Evolutionary conservation across 2,113 vertebrate species (phyloP).

Genomic region (Dromiciops gliroides): DNA sequence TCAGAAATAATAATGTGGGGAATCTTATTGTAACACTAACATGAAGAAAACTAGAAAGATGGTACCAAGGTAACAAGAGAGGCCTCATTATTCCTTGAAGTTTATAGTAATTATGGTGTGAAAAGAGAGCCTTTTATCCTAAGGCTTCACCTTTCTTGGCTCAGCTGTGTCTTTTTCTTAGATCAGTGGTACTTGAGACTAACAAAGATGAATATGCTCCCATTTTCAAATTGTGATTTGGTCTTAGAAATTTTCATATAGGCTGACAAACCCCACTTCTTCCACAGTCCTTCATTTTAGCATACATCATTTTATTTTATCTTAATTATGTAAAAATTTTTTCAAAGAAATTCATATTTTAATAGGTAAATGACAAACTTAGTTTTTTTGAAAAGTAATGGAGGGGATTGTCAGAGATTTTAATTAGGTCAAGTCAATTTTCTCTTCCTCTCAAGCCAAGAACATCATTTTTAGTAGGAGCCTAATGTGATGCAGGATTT

Average conservation of each 20-base stretch:
- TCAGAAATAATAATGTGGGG: slow-evolving; percentile 32
- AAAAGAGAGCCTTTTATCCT: slow-evolving; percentile 37
- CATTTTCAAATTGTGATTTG: slow-evolving; percentile 60
- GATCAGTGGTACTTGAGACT: slow-evolving; percentile 36
- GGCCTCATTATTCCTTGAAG: slow-evolving; percentile 51
- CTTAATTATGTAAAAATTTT: slow-evolving; percentile 54
- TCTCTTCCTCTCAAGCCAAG: slow-evolving; percentile 67
- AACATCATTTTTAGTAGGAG: slow-evolving; percentile 65
- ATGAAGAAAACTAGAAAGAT: slow-evolving; percentile 36
- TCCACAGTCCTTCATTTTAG: slow-evolving; percentile 56
- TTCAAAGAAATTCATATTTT: slow-evolving; percentile 59
- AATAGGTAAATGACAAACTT: slow-evolving; percentile 68
- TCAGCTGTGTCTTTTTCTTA: slow-evolving; percentile 34
- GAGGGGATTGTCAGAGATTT: slow-evolving; percentile 61
- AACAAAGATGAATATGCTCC: slow-evolving; percentile 49
- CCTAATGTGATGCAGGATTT: slow-evolving; percentile 57
- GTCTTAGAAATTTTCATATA: slow-evolving; percentile 65
- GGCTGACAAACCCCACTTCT: slow-evolving; percentile 58
- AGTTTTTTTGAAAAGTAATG: slow-evolving; percentile 69
- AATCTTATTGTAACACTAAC: slow-evolving; percentile 53
- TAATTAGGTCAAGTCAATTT: slow-evolving; percentile 78
- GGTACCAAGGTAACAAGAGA: slow-evolving; percentile 43
- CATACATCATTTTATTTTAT: slow-evolving; percentile 74
- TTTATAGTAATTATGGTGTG: slow-evolving; percentile 62
- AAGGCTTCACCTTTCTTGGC: neutral